Evolutionary conservation across 2,888 invertebrate genomes (phyloP).

Genomic region (Nysson spinosus): DNA sequence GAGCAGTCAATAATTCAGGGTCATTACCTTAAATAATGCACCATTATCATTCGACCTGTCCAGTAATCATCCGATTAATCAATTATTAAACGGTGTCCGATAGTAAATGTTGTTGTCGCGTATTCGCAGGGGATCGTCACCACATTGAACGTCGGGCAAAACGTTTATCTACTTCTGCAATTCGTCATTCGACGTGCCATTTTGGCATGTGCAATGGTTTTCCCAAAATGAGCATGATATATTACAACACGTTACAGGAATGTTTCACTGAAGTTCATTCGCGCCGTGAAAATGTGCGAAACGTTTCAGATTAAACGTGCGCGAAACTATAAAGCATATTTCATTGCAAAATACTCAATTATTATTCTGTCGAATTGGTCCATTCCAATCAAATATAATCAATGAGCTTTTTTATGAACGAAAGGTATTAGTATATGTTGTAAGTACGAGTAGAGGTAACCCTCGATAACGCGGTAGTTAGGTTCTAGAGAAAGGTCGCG

Average conservation of each 20-base stretch:
- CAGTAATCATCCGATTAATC: slow-evolving; percentile 67
- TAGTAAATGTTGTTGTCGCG: slow-evolving; percentile 48
- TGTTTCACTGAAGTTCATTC: slow-evolving; percentile 33
- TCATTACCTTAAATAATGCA: slow-evolving; percentile 63
- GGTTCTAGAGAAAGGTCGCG: no score
- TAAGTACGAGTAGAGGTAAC: no score
- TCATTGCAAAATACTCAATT: background rate
- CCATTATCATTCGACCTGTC: slow-evolving; percentile 60
- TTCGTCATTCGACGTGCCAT: slow-evolving; percentile 48
- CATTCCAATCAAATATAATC: slow-evolving; percentile 3
- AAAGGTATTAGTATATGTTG: no score
- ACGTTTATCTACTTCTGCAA: slow-evolving; percentile 57
- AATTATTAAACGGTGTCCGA: slow-evolving; percentile 59
- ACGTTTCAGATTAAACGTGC: slow-evolving; percentile 15
- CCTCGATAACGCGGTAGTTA: no score
- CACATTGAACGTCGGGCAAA: slow-evolving; percentile 31
- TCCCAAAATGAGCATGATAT: slow-evolving; percentile 45
- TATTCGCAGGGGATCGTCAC: slow-evolving; percentile 38
- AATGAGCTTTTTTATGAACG: no score
- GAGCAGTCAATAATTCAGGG: slow-evolving; percentile 50
- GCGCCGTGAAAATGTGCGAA: slow-evolving; percentile 17
- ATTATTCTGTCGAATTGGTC: background rate
- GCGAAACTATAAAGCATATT: background rate
- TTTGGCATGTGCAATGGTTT: slow-evolving; percentile 37
- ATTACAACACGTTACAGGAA: slow-evolving; percentile 39